Base-by-base conservation (phyloP, 2,113 vertebrate species). In the Lampris megalopsis region DNA sequence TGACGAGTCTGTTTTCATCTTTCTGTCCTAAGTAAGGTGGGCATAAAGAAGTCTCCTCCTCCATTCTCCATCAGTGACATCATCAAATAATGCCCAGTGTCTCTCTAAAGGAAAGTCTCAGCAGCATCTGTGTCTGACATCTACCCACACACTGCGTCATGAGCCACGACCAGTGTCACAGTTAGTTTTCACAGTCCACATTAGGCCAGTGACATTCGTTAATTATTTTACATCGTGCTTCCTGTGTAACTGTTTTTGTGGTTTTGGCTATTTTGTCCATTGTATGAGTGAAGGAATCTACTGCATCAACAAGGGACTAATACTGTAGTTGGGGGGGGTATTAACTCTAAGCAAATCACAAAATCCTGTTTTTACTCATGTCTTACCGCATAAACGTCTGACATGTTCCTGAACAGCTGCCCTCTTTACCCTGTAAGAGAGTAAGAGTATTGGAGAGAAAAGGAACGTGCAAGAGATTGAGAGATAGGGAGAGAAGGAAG, bases 51-150 rank as follows among this genome's bases (percentile, higher is more conserved):
- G 77, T 82, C 87, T 0, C 53, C 75, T 0, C 67, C 81, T 43
- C 90, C 90, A 3, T 93, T 93, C 76, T 85, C 89, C 37, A 81
- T 94, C 63, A 93, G 92, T 59, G 67, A 79, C 36, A 66, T 37
- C n/a, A 35, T 85, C 5, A 92, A 93, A 86, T 92, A 83, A 86
- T n/a, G 7, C 1, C 59, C 59, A 37, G 9, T 43, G 11, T 11
- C 10, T 37, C 6, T 6, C 5, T 6, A 24, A 5, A 43, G 13
- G 50, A 7, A 3, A 13, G 48, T 50, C 8, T 0, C 5, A 35
- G 1, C 42, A 10, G 5, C 38, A 10, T 38, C 11, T 2, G 42
- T 0, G 1, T 38, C 40, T 80, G 4, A 4, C 68, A 66, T 67
- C 40, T 63, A 59, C 56, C 67, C 36, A 49, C 48, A 48, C 9